These are phyloP conservation scores for Limanda limanda DNA, from an alignment of 2,113 vertebrate species.

Conservation along the genomic window DNA sequence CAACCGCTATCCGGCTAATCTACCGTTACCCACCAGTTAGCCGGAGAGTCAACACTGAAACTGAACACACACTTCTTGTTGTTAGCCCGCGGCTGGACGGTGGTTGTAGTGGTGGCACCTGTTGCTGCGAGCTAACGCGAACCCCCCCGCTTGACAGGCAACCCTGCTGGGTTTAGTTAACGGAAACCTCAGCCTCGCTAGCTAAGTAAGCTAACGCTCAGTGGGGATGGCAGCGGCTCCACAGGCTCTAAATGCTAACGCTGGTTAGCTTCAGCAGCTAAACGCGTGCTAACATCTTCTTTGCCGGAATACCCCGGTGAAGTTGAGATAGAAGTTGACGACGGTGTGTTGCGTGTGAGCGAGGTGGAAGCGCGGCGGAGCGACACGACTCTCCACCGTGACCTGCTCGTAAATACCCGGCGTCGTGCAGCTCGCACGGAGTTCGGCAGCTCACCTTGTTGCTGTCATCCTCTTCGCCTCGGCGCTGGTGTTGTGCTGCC, in stretches of 20 bases:
- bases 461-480: conserved; percentile 79
- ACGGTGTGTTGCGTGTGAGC: background rate
- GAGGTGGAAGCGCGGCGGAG: background rate
- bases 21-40: conserved; percentile 37
- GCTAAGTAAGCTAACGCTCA: conserved; percentile 28
- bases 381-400: background rate
- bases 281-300: conserved; percentile 58
- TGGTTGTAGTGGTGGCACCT: background rate
- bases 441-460: conserved; percentile 72
- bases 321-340: conserved; percentile 67
- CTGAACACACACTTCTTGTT: background rate
- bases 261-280: conserved; percentile 58
- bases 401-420: background rate
- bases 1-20: conserved; percentile 40
- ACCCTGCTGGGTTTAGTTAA: conserved; percentile 20
- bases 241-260: conserved; percentile 51
- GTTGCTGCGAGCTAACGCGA: background rate
- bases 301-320: conserved; percentile 45
- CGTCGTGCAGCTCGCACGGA: conserved; percentile 13
- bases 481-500: conserved; percentile 74
- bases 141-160: conserved; percentile 5
- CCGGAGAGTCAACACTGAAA: conserved; percentile 37
- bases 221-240: conserved; percentile 10
- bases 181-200: conserved; percentile 12
- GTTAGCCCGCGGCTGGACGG: background rate